These are phyloP conservation scores for Forbesichthys papilliferus DNA, from an alignment of 2,113 vertebrate genomes.

Conservation along the genomic window DNA sequence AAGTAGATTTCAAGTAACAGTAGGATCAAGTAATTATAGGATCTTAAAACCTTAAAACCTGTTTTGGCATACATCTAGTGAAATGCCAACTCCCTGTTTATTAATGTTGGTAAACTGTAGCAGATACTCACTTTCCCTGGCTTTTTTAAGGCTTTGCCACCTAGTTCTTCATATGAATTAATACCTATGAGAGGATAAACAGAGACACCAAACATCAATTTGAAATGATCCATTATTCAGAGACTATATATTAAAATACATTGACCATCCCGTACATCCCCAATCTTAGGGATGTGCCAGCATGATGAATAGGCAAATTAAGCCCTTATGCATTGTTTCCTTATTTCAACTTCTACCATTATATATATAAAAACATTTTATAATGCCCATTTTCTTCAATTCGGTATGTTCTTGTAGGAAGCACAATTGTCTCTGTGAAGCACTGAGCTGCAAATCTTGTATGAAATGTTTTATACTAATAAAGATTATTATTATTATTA, in stretches of 20 bases:
- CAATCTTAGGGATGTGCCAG: no score
- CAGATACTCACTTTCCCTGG: conserved; percentile 83
- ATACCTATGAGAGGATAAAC: conserved; percentile 74
- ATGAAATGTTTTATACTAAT: no score
- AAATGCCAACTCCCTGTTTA: neutral
- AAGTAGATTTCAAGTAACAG: neutral
- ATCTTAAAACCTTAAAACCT: neutral
- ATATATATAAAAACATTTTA: neutral
- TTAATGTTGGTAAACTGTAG: neutral
- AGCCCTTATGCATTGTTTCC: no score
- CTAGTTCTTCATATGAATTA: conserved; percentile 91
- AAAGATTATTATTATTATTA: no score
- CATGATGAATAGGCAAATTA: no score
- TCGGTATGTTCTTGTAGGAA: no score
- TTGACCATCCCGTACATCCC: no score
- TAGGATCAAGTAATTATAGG: neutral
- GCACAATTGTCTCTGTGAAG: no score
- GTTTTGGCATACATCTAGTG: neutral
- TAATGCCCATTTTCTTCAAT: neutral
- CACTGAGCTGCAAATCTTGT: no score
- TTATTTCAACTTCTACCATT: no score
- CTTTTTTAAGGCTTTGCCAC: conserved; percentile 85
- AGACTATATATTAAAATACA: no score
- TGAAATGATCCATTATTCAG: neutral
- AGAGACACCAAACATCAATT: conserved; percentile 16